Conservation (phyloP, 2,113 vertebrate genomes). For the Hylia prasina region DNA sequence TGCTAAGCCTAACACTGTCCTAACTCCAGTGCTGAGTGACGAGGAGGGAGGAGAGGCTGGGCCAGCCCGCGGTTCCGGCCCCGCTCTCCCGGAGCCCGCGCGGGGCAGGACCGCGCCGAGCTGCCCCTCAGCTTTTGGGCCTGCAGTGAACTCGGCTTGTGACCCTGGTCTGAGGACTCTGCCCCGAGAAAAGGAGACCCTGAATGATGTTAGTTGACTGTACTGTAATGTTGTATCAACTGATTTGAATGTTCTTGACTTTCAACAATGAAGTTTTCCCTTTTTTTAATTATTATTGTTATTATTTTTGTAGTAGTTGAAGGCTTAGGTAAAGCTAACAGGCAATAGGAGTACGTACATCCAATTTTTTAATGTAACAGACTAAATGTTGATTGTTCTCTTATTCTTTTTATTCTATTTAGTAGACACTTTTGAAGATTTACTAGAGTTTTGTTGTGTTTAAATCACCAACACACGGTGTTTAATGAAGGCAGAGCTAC, state of each 20-base stretch:
- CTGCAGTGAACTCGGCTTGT: conserved; percentile 75
- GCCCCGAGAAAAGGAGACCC: conserved; percentile 73
- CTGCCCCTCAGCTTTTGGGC: conserved; percentile 61
- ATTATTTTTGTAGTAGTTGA: conserved; percentile 81
- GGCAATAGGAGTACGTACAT: conserved; percentile 85
- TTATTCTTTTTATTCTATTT: conserved; percentile 84
- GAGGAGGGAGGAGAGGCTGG: conserved; percentile 37
- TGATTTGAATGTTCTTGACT: conserved; percentile 83
- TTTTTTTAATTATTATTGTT: conserved; percentile 52
- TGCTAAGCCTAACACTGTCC: conserved; percentile 80
- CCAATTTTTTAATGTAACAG: conserved; percentile 82
- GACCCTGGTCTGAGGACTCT: conserved; percentile 76
- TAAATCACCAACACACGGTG: conserved; percentile 77
- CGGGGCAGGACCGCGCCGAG: conserved; percentile 41
- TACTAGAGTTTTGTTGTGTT: conserved; percentile 84
- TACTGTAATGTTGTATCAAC: conserved; percentile 95
- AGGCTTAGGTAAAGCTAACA: conserved; percentile 86
- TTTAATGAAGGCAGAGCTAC: conserved; percentile 79
- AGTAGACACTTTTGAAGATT: conserved; percentile 84
- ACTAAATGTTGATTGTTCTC: conserved; percentile 80
- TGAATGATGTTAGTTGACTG: conserved; percentile 84
- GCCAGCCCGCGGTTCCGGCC: neutral
- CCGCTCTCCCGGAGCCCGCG: conserved; percentile 51
- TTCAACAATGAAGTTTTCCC: conserved; percentile 65
- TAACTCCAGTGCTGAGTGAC: conserved; percentile 74